phyloP scores from a whole-genome alignment of 53 echinoderm and acorn worm species.

The Holothuria leucospilota region DNA sequence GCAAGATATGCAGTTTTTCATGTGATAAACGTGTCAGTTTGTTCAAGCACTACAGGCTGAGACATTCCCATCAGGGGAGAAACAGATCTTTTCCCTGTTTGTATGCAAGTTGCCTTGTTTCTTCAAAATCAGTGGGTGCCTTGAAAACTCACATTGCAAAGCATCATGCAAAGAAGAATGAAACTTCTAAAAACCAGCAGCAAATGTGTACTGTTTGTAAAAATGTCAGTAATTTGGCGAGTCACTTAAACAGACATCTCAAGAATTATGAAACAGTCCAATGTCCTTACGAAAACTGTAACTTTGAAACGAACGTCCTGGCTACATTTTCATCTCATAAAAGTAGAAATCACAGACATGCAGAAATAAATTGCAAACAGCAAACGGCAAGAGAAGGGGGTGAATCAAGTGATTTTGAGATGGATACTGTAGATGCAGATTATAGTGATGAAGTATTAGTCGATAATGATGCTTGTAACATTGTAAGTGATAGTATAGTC shows the following conservation, averaged over 20 bases:
- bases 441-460: neutral
- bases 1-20: constrained; percentile 6
- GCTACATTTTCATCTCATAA: constrained; percentile 3
- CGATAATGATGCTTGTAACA: neutral
- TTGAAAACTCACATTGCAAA: too few relatives aligned
- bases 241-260: neutral
- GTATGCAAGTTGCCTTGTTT: constrained; percentile 20
- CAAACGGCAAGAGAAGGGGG: neutral
- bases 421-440: neutral
- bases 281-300: neutral
- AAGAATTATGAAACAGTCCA: neutral
- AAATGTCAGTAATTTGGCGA: neutral
- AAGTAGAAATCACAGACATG: neutral
- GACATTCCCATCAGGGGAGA: constrained; percentile 30
- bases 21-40: neutral
- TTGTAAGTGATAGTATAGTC: neutral
- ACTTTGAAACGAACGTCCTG: neutral
- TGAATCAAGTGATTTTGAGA: neutral
- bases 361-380: neutral
- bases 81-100: constrained; percentile 7
- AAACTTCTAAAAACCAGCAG: neutral
- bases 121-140: neutral
- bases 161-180: too few relatives aligned
- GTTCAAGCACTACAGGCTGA: constrained; percentile 13
- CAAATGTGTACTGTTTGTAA: neutral